Conservation (phyloP, 1,140 invertebrate genomes). For the Drosophila eugracilis region DNA sequence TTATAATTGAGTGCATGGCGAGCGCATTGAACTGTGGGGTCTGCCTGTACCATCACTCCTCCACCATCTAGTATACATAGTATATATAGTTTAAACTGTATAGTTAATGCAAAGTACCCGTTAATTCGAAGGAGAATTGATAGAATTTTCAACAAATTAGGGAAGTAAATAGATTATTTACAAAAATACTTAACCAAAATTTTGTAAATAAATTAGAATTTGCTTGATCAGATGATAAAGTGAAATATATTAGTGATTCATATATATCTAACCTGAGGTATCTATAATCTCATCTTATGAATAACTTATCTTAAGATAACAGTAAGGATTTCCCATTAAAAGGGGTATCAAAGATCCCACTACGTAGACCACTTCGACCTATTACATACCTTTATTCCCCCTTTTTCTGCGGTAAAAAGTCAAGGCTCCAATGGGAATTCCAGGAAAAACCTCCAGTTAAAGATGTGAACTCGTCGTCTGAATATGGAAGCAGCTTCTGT, state of each 20-base stretch:
- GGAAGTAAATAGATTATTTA: neutral
- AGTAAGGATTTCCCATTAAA: too few relatives aligned
- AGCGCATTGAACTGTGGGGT: slow-evolving; percentile 73
- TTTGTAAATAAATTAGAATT: neutral
- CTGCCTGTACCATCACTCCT: neutral
- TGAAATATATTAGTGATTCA: too few relatives aligned
- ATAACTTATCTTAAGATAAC: too few relatives aligned
- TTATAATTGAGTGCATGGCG: slow-evolving; percentile 78
- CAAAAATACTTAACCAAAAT: neutral
- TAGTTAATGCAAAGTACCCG: neutral
- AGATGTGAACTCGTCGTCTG: slow-evolving; percentile 6
- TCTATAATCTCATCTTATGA: too few relatives aligned
- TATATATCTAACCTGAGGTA: too few relatives aligned
- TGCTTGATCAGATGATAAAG: neutral
- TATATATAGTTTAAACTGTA: neutral
- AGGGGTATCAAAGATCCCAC: slow-evolving; percentile 1
- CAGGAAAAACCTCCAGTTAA: slow-evolving; percentile 11
- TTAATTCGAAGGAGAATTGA: neutral
- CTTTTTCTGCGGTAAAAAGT: slow-evolving; percentile 1
- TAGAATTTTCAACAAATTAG: neutral
- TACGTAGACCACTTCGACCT: slow-evolving; percentile 1
- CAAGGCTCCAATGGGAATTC: neutral
- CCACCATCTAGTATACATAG: too few relatives aligned
- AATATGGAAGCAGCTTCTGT: slow-evolving; percentile 21
- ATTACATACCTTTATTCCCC: slow-evolving; percentile 6